Evolutionary conservation across 2,113 vertebrate genomes (phyloP).

Genomic region (Heterochromis multidens): DNA sequence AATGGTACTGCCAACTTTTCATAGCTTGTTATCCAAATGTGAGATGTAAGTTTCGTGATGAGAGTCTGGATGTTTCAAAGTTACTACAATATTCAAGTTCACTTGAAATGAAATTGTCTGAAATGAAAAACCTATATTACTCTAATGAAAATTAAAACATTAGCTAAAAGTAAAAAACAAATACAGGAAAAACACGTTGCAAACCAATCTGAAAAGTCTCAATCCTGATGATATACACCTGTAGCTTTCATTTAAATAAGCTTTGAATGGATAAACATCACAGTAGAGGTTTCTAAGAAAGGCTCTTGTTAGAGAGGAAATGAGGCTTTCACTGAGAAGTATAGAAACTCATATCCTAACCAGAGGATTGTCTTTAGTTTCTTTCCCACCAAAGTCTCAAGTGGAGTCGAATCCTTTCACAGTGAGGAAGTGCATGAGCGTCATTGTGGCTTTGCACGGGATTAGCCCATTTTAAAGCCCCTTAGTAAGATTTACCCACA

Average conservation of each 20-base stretch:
- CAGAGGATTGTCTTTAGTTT: constrained; percentile 19
- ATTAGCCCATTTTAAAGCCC: constrained; percentile 73
- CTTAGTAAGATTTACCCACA: constrained; percentile 66
- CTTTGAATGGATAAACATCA: not conserved
- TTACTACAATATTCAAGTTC: too few relatives aligned
- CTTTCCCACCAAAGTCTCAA: constrained; percentile 58
- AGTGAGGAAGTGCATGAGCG: constrained; percentile 62
- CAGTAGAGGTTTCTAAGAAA: not conserved
- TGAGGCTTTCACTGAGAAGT: constrained; percentile 16
- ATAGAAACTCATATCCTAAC: constrained; percentile 17
- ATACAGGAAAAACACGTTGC: not conserved
- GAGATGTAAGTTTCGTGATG: too few relatives aligned
- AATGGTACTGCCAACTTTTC: too few relatives aligned
- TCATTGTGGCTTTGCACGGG: constrained; percentile 63
- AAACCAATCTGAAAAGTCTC: not conserved
- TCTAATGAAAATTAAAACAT: not conserved
- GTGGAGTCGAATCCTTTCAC: constrained; percentile 45
- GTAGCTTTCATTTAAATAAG: constrained; percentile 2
- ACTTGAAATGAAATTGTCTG: too few relatives aligned
- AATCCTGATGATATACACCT: not conserved
- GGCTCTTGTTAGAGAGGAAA: constrained; percentile 20
- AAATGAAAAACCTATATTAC: not conserved
- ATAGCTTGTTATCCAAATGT: too few relatives aligned
- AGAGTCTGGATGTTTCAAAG: too few relatives aligned
- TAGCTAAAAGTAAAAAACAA: not conserved